A percentile compares a stretch with the other conserved stretches of the same genome.
phyloP scores from a whole-genome alignment of 2,888 invertebrate genomes.

The Elmis aenea region DNA sequence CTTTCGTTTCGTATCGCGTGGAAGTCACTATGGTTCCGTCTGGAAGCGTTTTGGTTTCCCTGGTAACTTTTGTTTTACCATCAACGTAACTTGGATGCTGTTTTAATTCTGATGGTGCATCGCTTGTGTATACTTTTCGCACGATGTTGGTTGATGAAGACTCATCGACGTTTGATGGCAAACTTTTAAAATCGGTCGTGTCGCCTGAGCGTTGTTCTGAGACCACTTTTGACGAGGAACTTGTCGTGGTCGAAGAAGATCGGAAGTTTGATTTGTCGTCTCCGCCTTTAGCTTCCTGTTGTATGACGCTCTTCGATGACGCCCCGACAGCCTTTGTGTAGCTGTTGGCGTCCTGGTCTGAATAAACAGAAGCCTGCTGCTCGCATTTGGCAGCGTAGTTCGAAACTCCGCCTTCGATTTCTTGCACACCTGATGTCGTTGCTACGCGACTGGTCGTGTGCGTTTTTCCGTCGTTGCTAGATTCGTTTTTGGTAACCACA shows the following conservation, averaged over 20 bases:
- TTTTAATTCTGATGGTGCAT: constrained; percentile 37
- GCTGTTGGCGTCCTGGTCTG: constrained; percentile 53
- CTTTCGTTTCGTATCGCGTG: constrained; percentile 59
- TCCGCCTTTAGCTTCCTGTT: constrained; percentile 50
- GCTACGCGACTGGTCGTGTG: constrained; percentile 57
- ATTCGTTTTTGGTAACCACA: constrained; percentile 58
- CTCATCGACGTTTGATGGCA: constrained; percentile 6
- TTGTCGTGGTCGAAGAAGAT: constrained; percentile 35
- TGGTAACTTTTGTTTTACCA: constrained; percentile 61
- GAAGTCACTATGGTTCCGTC: constrained; percentile 67
- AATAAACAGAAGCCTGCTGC: constrained; percentile 52
- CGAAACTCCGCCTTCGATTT: constrained; percentile 60
- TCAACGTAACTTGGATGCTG: constrained; percentile 45
- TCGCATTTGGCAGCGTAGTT: constrained; percentile 61
- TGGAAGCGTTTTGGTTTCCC: constrained; percentile 61
- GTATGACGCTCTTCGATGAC: constrained; percentile 47
- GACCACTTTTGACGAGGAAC: constrained; percentile 37
- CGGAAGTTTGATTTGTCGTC: constrained; percentile 49
- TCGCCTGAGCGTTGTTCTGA: constrained; percentile 29
- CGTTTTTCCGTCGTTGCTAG: constrained; percentile 61
- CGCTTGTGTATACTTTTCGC: constrained; percentile 28
- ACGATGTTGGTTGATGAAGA: constrained; percentile 7
- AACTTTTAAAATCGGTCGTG: constrained; percentile 16
- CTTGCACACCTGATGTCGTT: constrained; percentile 60
- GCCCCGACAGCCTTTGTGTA: constrained; percentile 49